phyloP scores from a whole-genome alignment of 1,140 invertebrate genomes.

The Augochlora pura region DNA sequence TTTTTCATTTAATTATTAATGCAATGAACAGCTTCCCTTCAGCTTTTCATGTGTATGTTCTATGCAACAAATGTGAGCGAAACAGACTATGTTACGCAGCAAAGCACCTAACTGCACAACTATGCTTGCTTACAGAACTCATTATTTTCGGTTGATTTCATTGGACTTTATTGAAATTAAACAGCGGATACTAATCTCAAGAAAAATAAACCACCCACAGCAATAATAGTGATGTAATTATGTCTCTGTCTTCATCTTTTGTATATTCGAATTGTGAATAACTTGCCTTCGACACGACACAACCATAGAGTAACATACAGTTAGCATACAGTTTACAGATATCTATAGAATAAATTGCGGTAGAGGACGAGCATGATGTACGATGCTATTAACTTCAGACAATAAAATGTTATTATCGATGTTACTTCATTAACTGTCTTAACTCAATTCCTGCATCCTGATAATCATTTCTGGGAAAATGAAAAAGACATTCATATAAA shows the following conservation, averaged over 20 bases:
- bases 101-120: neutral
- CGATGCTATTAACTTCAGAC: constrained; percentile 77
- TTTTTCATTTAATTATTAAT: neutral
- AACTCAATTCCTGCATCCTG: neutral
- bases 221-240: constrained; percentile 60
- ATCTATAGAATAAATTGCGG: constrained; percentile 58
- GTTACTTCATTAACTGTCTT: constrained; percentile 66
- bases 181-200: constrained; percentile 16
- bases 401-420: constrained; percentile 81
- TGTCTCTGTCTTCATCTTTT: constrained; percentile 65
- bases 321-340: constrained; percentile 56
- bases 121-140: neutral
- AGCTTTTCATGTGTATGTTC: neutral
- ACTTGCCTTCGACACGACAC: constrained; percentile 60
- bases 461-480: neutral
- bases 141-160: neutral
- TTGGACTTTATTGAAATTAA: neutral
- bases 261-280: constrained; percentile 67
- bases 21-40: neutral
- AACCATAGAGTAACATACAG: constrained; percentile 55
- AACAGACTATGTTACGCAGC: neutral
- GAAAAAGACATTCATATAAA: constrained; percentile 5
- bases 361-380: constrained; percentile 71
- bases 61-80: neutral
- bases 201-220: constrained; percentile 43